Evolutionary conservation across 1,140 invertebrate genomes (phyloP).

Genomic region (Drosophila rhopaloa): DNA sequence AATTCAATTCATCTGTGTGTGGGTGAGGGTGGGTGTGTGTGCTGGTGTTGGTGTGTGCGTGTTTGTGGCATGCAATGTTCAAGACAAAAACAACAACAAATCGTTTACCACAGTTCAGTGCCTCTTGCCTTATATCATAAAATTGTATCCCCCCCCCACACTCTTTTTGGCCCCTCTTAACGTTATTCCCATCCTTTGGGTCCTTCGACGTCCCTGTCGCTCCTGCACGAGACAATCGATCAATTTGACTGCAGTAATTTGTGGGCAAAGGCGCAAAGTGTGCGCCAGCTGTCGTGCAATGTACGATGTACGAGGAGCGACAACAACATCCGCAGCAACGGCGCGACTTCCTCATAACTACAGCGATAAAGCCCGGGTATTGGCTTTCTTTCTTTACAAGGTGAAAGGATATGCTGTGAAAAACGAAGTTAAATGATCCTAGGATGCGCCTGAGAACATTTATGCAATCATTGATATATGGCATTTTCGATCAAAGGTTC

Average conservation of each 20-base stretch:
- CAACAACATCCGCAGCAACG: slow-evolving; percentile 36
- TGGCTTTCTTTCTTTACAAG: slow-evolving; percentile 8
- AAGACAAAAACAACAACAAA: slow-evolving; percentile 74
- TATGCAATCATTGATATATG: no score
- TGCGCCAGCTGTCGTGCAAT: slow-evolving; percentile 68
- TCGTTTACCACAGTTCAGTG: slow-evolving; percentile 81
- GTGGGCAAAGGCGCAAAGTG: slow-evolving; percentile 75
- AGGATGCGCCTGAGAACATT: no score
- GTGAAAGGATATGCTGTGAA: background rate
- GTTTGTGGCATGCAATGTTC: slow-evolving; percentile 63
- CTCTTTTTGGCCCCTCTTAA: slow-evolving; percentile 27
- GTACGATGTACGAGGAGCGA: slow-evolving; percentile 24
- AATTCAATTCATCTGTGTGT: slow-evolving; percentile 74
- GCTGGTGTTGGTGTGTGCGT: slow-evolving; percentile 29
- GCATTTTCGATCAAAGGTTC: no score
- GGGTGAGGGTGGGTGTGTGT: slow-evolving; percentile 8
- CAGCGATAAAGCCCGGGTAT: slow-evolving; percentile 30
- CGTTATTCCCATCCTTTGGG: slow-evolving; percentile 11
- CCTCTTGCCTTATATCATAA: slow-evolving; percentile 75
- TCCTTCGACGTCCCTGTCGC: slow-evolving; percentile 18
- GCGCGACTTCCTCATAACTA: slow-evolving; percentile 43
- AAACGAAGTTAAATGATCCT: background rate
- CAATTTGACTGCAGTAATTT: slow-evolving; percentile 82
- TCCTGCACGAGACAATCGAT: slow-evolving; percentile 70
- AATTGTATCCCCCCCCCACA: slow-evolving; percentile 28